These are phyloP conservation scores for Tetranychus piercei DNA, from an alignment of 2,888 invertebrate species.

Conservation along the genomic window DNA sequence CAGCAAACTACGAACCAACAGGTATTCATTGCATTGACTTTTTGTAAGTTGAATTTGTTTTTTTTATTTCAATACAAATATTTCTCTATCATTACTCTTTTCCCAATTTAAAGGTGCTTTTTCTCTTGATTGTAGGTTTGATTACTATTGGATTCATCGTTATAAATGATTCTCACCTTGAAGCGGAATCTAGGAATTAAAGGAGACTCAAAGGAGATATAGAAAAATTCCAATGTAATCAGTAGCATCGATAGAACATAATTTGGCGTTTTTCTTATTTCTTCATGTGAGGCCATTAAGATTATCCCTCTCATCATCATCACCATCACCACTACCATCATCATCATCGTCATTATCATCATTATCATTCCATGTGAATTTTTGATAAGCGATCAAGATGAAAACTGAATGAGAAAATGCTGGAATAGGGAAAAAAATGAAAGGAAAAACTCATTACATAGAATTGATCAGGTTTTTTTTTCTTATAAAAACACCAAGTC, in stretches of 20 bases:
- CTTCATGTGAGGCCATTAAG: background rate
- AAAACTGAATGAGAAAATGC: too few species aligned
- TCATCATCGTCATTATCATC: background rate
- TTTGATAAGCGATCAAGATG: background rate
- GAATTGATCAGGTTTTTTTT: background rate
- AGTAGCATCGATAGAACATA: background rate
- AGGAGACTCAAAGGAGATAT: background rate
- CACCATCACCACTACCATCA: background rate
- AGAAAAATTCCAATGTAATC: background rate
- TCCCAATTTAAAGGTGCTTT: too few species aligned
- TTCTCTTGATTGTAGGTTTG: too few species aligned
- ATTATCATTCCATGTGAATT: background rate
- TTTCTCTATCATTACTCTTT: too few species aligned
- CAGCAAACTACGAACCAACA: too few species aligned
- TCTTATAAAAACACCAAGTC: too few species aligned
- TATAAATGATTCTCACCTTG: background rate
- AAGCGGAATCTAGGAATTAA: too few species aligned
- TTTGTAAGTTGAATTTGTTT: too few species aligned
- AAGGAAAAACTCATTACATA: background rate
- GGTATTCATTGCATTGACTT: too few species aligned
- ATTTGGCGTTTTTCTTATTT: background rate
- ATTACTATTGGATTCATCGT: background rate
- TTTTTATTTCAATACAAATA: too few species aligned
- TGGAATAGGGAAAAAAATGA: too few species aligned
- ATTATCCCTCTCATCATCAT: background rate